These are phyloP conservation scores for Campoplex nolae DNA, from an alignment of 2,888 invertebrate genomes.

Conservation along the genomic window DNA sequence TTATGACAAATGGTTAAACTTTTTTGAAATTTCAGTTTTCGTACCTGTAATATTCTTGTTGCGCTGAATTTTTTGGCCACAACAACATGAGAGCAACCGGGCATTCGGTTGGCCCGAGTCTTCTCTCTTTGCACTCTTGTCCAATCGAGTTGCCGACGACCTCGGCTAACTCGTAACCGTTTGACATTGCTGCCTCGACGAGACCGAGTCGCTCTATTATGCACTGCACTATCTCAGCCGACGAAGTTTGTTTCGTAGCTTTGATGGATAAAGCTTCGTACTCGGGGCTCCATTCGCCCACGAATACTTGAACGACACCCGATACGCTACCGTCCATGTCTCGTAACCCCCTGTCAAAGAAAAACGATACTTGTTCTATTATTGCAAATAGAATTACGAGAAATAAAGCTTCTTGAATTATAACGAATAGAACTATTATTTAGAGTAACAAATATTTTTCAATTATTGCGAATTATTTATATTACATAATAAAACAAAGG, in stretches of 20 bases:
- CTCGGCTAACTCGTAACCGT: constrained; percentile 93
- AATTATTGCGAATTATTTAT: too few species aligned
- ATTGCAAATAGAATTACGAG: too few species aligned
- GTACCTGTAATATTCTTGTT: constrained; percentile 85
- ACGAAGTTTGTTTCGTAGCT: constrained; percentile 96
- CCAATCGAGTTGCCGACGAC: constrained; percentile 94
- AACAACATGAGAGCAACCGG: constrained; percentile 93
- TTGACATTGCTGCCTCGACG: constrained; percentile 85
- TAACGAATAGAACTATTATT: too few species aligned
- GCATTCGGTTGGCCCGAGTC: constrained; percentile 92
- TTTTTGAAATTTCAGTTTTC: constrained; percentile 33
- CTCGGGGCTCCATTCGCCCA: constrained; percentile 94
- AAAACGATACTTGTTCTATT: neutral
- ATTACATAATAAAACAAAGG: too few species aligned
- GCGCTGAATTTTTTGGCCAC: constrained; percentile 89
- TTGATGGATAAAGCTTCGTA: constrained; percentile 96
- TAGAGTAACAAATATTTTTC: too few species aligned
- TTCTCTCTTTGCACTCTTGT: constrained; percentile 96
- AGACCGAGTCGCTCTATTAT: constrained; percentile 91
- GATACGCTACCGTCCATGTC: constrained; percentile 82
- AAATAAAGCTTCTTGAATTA: too few species aligned
- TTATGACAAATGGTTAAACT: neutral
- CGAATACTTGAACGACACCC: constrained; percentile 90
- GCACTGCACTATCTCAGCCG: constrained; percentile 95
- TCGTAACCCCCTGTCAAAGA: constrained; percentile 73